Percentiles rank a stretch among this genome's conserved stretches.
These are phyloP conservation scores for Lagocephalus sceleratus DNA, from an alignment of 2,797 vertebrate species.

Conservation along the genomic window DNA sequence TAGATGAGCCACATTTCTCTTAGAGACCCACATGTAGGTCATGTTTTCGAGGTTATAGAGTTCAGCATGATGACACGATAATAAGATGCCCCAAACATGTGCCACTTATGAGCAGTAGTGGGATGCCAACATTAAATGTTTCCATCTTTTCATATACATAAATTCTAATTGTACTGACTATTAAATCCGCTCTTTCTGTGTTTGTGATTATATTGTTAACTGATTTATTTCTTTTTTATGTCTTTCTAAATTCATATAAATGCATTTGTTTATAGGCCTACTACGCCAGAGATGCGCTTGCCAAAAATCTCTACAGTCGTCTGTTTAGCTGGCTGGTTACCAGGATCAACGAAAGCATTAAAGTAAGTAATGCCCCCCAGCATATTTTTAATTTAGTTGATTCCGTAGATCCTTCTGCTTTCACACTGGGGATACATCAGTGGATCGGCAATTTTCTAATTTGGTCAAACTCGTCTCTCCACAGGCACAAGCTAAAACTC, in stretches of 20 bases:
- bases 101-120: conserved; percentile 1
- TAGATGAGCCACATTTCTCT: conserved; percentile 53
- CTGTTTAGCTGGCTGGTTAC: conserved; percentile 96
- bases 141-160: too few relatives aligned
- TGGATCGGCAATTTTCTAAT: conserved; percentile 1
- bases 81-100: conserved; percentile 1
- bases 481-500: conserved; percentile 90
- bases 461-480: conserved; percentile 22
- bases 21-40: conserved; percentile 62
- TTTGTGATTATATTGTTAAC: background rate
- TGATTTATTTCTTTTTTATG: background rate
- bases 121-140: background rate
- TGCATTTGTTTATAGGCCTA: conserved; percentile 82
- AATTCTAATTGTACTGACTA: background rate
- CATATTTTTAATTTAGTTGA: background rate
- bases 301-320: conserved; percentile 97
- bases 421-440: background rate
- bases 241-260: background rate
- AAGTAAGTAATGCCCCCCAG: conserved; percentile 73
- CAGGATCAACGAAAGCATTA: conserved; percentile 98
- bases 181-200: background rate
- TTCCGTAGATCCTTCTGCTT: background rate
- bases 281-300: conserved; percentile 94
- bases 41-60: conserved; percentile 42
- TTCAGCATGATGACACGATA: background rate